Evolutionary conservation across 2,113 vertebrate genomes (phyloP).

Genomic region (Notarius quadriscutis): DNA sequence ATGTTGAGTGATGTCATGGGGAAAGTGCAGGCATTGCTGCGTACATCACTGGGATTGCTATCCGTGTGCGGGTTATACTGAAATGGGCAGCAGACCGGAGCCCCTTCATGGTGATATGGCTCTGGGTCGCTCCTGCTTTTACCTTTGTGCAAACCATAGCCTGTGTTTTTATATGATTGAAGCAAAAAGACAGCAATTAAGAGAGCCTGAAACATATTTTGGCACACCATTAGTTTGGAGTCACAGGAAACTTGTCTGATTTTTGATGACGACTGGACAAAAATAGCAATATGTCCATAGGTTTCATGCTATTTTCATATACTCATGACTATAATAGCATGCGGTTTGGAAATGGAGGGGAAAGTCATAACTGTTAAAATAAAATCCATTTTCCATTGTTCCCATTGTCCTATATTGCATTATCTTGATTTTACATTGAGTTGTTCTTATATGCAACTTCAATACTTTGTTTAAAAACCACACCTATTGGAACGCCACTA

Average conservation of each 20-base stretch:
- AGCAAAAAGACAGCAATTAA: not conserved
- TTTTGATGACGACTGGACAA: not conserved
- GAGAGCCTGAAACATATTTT: not conserved
- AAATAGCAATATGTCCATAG: not conserved
- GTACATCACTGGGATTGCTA: not conserved
- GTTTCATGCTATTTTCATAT: not conserved
- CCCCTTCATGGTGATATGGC: not conserved
- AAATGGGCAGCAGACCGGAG: not conserved
- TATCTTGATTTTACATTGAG: not conserved
- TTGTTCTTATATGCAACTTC: not conserved
- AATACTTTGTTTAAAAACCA: not conserved
- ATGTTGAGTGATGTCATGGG: not conserved
- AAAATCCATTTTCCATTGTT: not conserved
- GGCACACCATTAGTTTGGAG: not conserved
- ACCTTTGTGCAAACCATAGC: not conserved
- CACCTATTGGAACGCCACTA: not conserved
- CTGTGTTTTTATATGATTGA: not conserved
- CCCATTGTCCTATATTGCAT: not conserved
- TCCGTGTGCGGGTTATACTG: not conserved
- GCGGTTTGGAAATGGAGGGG: not conserved
- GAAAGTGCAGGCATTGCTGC: not conserved
- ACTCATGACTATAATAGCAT: not conserved
- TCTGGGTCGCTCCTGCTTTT: not conserved
- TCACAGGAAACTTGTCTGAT: not conserved
- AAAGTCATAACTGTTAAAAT: not conserved